These are phyloP conservation scores for Platysteira castanea DNA, from an alignment of 2,113 vertebrate species.

Conservation along the genomic window DNA sequence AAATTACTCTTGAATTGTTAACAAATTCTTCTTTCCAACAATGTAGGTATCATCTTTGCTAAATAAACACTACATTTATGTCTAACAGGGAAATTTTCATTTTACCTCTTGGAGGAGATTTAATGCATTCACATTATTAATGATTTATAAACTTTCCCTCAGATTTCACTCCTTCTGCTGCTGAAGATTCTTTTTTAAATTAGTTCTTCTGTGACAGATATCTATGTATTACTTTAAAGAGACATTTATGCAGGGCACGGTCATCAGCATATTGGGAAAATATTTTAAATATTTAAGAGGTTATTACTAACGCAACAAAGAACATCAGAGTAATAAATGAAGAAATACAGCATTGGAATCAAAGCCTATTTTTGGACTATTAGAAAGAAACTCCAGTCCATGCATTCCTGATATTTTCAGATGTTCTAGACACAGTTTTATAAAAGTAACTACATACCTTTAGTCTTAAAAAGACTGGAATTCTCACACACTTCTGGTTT, in stretches of 20 bases:
- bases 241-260: neutral
- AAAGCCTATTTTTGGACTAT: neutral
- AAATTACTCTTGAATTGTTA: neutral
- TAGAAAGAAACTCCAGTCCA: neutral
- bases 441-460: neutral
- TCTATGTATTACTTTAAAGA: neutral
- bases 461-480: neutral
- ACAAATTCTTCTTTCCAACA: neutral
- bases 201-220: neutral
- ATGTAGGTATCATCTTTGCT: neutral
- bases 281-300: slow-evolving; percentile 15
- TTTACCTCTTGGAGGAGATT: neutral
- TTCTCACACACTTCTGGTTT: neutral
- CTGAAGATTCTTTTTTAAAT: neutral
- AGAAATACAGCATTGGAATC: neutral
- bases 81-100: neutral
- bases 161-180: neutral
- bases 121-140: neutral
- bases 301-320: slow-evolving; percentile 6
- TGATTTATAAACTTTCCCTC: slow-evolving; percentile 1
- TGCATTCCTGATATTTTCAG: neutral
- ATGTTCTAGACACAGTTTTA: neutral
- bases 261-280: neutral
- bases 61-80: slow-evolving; percentile 4
- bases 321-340: neutral